Evolutionary conservation across 2,113 vertebrate species (phyloP).

Genomic region (Crotalus horridus): DNA sequence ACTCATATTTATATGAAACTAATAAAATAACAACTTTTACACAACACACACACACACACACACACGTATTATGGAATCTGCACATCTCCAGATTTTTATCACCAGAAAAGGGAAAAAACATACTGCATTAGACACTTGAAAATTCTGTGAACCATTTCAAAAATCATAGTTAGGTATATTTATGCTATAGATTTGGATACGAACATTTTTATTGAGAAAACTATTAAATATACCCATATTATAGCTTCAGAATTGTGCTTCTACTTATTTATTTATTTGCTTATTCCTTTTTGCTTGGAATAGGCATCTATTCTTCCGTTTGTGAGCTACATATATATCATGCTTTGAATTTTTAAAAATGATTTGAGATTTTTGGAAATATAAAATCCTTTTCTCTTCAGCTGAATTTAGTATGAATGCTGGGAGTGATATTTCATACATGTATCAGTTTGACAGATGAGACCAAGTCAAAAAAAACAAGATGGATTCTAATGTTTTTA

Average conservation of each 20-base stretch:
- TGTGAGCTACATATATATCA: constrained; percentile 14
- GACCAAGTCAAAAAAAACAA: constrained; percentile 23
- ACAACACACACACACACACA: background rate
- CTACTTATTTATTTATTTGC: background rate
- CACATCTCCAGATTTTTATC: background rate
- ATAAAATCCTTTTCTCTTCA: background rate
- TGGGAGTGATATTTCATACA: background rate
- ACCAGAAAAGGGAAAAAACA: background rate
- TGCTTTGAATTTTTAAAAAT: background rate
- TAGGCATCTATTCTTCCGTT: constrained; percentile 8
- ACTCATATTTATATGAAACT: background rate
- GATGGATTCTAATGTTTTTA: constrained; percentile 14
- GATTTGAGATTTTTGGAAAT: background rate
- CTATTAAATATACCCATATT: background rate
- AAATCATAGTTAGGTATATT: background rate
- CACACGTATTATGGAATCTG: background rate
- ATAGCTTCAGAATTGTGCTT: constrained; percentile 17
- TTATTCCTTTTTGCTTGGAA: constrained; percentile 26
- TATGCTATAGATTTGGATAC: background rate
- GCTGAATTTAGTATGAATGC: constrained; percentile 10
- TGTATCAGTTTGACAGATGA: background rate
- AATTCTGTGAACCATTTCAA: background rate
- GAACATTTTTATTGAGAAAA: background rate
- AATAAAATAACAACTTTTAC: background rate
- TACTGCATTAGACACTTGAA: background rate